These are phyloP conservation scores for Ateles fusciceps DNA, from an alignment of 2,797 vertebrate species.

Conservation along the genomic window DNA sequence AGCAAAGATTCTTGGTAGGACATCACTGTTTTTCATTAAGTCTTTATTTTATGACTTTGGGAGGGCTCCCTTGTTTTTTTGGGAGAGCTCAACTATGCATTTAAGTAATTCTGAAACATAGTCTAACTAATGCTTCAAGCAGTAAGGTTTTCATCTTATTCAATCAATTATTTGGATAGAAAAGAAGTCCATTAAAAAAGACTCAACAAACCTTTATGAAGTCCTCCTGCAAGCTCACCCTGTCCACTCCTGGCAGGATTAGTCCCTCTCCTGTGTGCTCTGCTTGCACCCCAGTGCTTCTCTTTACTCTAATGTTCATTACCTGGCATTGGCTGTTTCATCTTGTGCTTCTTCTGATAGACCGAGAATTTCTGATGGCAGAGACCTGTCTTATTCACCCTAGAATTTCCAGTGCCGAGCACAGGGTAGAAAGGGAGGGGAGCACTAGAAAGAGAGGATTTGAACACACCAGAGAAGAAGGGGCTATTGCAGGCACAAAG, in stretches of 20 bases:
- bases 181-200: not conserved
- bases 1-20: not conserved
- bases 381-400: not conserved
- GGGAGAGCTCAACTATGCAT: not conserved
- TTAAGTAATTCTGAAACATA: slow-evolving; percentile 11
- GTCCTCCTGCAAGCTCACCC: not conserved
- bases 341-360: not conserved
- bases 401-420: not conserved
- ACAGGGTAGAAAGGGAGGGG: not conserved
- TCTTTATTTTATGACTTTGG: not conserved
- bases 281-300: not conserved
- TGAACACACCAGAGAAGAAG: not conserved
- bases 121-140: not conserved
- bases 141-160: not conserved
- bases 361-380: not conserved
- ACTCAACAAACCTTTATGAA: not conserved
- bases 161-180: not conserved
- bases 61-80: not conserved
- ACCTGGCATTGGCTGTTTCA: not conserved
- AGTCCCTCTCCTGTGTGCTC: not conserved
- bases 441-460: not conserved
- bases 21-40: not conserved
- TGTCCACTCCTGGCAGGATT: not conserved
- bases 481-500: not conserved
- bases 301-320: not conserved